Base-by-base conservation (phyloP, 2,888 invertebrate genomes). In the Stenoptilia bipunctidactyla region DNA sequence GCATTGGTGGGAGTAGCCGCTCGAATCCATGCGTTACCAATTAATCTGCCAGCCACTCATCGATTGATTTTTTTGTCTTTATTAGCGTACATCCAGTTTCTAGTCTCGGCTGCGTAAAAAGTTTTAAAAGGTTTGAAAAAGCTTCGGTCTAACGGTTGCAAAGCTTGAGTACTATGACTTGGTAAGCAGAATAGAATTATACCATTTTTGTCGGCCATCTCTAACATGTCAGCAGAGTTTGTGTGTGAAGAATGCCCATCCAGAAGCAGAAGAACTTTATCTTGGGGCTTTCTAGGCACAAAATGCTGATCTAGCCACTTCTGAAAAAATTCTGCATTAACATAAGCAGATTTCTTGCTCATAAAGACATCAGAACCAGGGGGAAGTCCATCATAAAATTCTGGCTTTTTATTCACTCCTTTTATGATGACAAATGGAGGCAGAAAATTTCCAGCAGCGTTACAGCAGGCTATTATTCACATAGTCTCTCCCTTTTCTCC, bases 1-100 rank as follows among this genome's bases (percentile, higher is more conserved):
- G 50, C 50, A 46, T 51, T 54, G 12, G 43, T 38, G 45, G 45
- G 30, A 2, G 47, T 46, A 33, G 52, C 43, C 30, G 52, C 50
- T 12, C 48, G 45, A 40, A 15, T 34, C 50, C 51, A 34, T 34
- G 34, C 34, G 14, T 34, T 34, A 34, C 34, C 34, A 13, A 34
- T 34, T 13, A 34, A 9, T 34, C 13, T 34, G 3, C 34, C 34
- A 34, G 34, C 15, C 10, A 13, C 15, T 12, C 5, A 20, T 6
- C 37, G 37, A 27, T 27, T 37, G 27, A 37, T 27, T 20, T 14
- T 27, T 36, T 13, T 27, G 8, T 40, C 36, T 36, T 15, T 27
- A 15, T 35, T 13, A 15, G 14, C 35, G 1, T 14, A 6, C 42
- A 42, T 40, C 33, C 33, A 37, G 15, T 15, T 36, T 38, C 37